Conservation (phyloP, 2,797 vertebrate species). For the Tauraco hartlaubi region DNA sequence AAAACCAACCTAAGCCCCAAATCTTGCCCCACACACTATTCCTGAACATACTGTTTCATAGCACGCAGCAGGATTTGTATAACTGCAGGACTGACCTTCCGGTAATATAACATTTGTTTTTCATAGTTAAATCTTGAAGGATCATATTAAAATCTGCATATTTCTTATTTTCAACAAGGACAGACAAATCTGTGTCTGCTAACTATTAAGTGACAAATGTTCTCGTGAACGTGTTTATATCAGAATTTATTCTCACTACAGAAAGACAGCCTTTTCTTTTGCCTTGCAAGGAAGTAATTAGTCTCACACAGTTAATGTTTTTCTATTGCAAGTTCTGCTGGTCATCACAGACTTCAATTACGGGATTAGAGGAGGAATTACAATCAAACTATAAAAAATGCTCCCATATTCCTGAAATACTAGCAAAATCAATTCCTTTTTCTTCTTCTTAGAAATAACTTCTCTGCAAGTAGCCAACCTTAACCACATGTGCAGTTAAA, state of each 20-base stretch:
- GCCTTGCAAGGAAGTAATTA: conserved; percentile 20
- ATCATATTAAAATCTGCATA: background rate
- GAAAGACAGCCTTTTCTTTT: background rate
- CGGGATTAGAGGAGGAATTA: background rate
- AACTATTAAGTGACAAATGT: background rate
- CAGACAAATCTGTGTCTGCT: background rate
- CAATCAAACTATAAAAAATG: background rate
- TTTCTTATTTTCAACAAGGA: background rate
- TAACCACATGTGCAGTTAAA: background rate
- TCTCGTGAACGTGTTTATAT: background rate
- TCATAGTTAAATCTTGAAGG: background rate
- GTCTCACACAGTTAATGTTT: background rate
- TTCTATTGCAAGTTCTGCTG: conserved; percentile 2
- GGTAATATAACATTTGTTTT: background rate
- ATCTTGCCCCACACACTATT: background rate
- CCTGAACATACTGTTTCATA: background rate
- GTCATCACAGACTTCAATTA: background rate
- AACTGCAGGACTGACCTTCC: background rate
- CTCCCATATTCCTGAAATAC: background rate
- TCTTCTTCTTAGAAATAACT: background rate
- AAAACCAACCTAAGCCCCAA: background rate
- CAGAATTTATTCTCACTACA: background rate
- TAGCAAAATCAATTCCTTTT: background rate
- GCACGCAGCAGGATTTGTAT: background rate
- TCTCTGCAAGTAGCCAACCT: background rate